Conservation (phyloP, 2,113 vertebrate genomes). For the Barnardius zonarius region DNA sequence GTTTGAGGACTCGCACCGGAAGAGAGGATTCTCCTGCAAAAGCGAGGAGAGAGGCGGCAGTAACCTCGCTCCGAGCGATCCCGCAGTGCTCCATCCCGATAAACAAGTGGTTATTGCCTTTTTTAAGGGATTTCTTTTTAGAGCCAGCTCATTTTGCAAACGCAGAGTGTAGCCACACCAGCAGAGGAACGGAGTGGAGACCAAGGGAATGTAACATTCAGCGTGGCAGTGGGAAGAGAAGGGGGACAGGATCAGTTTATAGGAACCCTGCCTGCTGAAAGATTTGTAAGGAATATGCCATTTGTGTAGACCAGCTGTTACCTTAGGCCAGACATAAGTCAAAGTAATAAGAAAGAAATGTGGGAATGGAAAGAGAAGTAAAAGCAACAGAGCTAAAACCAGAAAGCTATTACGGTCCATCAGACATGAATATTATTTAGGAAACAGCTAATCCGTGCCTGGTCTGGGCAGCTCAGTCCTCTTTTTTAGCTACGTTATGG, state of each 20-base stretch:
- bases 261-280: not conserved
- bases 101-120: not conserved
- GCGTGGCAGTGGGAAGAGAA: not conserved
- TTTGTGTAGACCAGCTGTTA: slow-evolving; percentile 12
- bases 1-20: not conserved
- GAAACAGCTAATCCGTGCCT: slow-evolving; percentile 21
- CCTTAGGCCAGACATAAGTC: not conserved
- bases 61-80: not conserved
- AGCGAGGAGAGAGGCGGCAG: not conserved
- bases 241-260: not conserved
- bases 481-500: not conserved
- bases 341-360: slow-evolving; percentile 43
- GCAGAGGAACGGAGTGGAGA: not conserved
- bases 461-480: not conserved
- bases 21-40: not conserved
- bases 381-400: slow-evolving; percentile 5
- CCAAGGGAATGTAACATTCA: not conserved
- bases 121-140: not conserved
- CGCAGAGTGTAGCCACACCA: not conserved
- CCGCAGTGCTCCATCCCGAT: accelerated
- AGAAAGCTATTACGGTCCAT: not conserved
- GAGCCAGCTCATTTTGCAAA: not conserved
- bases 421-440: slow-evolving; percentile 34
- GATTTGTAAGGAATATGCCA: not conserved
- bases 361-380: slow-evolving; percentile 17